A percentile compares a stretch with the other conserved stretches of the same genome.
These are phyloP conservation scores for Pachyramphus minor DNA, from an alignment of 2,113 vertebrate genomes.

Conservation along the genomic window DNA sequence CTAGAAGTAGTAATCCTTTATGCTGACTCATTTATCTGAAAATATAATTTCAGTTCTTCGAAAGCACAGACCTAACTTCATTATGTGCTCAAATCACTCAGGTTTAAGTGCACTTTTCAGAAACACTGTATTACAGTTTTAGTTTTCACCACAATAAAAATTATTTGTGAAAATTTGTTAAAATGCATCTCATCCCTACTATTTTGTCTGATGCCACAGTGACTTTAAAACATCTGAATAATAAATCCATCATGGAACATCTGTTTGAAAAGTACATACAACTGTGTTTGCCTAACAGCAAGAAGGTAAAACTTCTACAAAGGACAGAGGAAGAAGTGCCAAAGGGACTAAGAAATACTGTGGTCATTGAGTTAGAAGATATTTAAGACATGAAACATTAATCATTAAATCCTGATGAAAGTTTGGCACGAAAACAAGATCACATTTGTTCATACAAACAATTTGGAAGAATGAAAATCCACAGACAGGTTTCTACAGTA, in stretches of 20 bases:
- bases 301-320: not conserved
- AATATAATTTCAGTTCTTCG: conserved; percentile 29
- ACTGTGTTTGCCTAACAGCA: not conserved
- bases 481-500: not conserved
- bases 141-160: not conserved
- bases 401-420: not conserved
- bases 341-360: not conserved
- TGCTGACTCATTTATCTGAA: conserved; percentile 40
- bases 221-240: not conserved
- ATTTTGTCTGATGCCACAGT: not conserved
- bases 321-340: not conserved
- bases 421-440: not conserved
- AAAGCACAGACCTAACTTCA: not conserved
- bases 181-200: not conserved
- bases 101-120: not conserved
- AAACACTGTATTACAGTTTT: not conserved
- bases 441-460: not conserved
- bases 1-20: conserved; percentile 24
- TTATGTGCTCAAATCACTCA: not conserved
- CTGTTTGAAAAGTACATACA: not conserved
- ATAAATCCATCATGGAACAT: not conserved
- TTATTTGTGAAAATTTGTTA: not conserved
- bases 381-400: not conserved
- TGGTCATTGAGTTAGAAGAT: not conserved
- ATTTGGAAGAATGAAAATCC: not conserved